Percentiles rank a stretch among this genome's conserved stretches.
Evolutionary conservation across 1,140 invertebrate genomes (phyloP).

Genomic region (Arctopsyche grandis): DNA sequence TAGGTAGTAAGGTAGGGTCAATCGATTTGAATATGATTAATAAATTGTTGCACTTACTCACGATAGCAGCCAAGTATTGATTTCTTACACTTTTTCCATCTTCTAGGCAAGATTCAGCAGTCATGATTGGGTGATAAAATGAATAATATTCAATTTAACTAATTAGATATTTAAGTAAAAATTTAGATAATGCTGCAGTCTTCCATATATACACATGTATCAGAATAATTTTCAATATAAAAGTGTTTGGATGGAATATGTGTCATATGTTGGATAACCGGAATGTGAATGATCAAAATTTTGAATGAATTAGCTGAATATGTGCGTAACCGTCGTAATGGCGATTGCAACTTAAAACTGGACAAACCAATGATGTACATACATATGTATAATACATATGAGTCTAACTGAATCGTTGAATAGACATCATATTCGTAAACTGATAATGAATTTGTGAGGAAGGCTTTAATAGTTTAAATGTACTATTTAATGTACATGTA

Average conservation of each 20-base stretch:
- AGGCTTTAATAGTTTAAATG: neutral
- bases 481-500: no score
- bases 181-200: no score
- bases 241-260: neutral
- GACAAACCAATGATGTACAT: neutral
- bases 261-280: no score
- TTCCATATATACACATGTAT: neutral
- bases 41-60: conserved; percentile 11
- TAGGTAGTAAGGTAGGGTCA: no score
- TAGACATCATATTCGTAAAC: neutral
- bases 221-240: neutral
- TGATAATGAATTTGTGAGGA: conserved; percentile 15
- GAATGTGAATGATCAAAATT: no score
- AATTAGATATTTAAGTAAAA: neutral
- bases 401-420: conserved; percentile 3
- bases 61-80: conserved; percentile 35
- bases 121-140: neutral
- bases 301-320: neutral
- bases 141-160: neutral
- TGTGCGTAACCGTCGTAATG: neutral
- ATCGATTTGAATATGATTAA: neutral
- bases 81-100: conserved; percentile 30
- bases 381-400: no score
- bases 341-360: neutral
- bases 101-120: neutral